Percentiles rank a stretch among this genome's conserved stretches.
Conservation (phyloP, 2,888 invertebrate genomes). For the Rotaria sp. region DNA sequence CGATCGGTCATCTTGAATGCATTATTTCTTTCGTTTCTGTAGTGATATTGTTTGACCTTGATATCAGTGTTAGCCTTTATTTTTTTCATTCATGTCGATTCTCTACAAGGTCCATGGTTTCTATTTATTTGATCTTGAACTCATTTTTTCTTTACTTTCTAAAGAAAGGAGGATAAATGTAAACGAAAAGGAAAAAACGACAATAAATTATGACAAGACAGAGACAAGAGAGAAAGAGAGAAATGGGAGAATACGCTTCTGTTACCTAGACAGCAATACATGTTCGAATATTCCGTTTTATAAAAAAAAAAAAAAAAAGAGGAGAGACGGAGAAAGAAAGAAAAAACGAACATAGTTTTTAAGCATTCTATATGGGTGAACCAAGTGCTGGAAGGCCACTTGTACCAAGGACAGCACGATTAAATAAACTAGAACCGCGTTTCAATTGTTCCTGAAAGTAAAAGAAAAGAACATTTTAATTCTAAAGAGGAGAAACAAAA, state of each 20-base stretch:
- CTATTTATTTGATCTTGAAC: neutral
- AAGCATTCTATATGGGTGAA: neutral
- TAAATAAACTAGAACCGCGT: neutral
- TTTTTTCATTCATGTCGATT: neutral
- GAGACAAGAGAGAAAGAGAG: neutral
- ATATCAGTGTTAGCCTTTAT: neutral
- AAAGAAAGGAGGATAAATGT: neutral
- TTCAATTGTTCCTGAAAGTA: conserved; percentile 13
- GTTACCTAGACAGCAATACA: neutral
- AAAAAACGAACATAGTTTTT: neutral
- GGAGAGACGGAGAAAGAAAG: neutral
- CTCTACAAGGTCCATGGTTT: neutral
- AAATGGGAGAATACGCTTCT: neutral
- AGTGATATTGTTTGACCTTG: neutral
- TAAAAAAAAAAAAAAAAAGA: neutral
- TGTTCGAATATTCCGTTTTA: neutral
- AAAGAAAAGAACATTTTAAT: neutral
- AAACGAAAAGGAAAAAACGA: neutral
- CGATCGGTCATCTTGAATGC: neutral
- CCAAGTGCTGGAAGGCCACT: neutral
- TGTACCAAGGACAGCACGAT: neutral
- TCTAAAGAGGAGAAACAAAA: neutral
- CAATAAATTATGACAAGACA: neutral
- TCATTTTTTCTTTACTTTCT: neutral
- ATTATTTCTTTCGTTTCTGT: neutral